phyloP scores from a whole-genome alignment of 2,113 vertebrate species.

The Pelvicachromis taeniatus region DNA sequence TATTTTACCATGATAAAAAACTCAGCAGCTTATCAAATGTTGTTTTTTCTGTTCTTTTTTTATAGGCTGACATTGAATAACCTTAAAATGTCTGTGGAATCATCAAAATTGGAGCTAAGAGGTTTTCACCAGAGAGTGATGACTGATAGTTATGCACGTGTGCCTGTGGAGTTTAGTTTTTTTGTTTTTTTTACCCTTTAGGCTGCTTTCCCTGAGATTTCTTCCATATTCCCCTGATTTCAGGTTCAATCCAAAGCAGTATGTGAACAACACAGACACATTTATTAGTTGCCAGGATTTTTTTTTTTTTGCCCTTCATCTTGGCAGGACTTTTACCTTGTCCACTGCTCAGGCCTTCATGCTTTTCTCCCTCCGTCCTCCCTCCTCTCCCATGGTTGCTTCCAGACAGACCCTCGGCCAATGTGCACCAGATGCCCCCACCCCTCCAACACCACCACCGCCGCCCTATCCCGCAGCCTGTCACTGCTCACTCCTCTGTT shows the following conservation, averaged over 20 bases:
- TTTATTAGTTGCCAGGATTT: constrained; percentile 75
- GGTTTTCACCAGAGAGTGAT: background rate
- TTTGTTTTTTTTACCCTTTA: background rate
- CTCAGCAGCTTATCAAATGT: background rate
- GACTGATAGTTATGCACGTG: background rate
- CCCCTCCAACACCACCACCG: background rate
- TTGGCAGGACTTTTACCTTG: constrained; percentile 44
- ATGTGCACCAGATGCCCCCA: constrained; percentile 92
- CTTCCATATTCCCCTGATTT: background rate
- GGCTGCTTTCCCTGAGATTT: background rate
- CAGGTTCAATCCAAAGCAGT: constrained; percentile 66
- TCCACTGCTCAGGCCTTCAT: constrained; percentile 38
- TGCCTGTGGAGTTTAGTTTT: background rate
- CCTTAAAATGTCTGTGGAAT: background rate
- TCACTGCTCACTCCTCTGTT: constrained; percentile 84
- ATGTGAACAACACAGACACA: constrained; percentile 83
- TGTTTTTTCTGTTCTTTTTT: background rate
- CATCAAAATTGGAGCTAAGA: background rate
- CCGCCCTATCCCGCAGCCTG: constrained; percentile 80
- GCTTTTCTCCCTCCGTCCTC: constrained; percentile 68
- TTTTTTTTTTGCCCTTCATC: constrained; percentile 29
- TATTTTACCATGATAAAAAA: background rate
- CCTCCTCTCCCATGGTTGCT: constrained; percentile 84
- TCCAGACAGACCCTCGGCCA: constrained; percentile 87
- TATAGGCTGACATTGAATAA: background rate